phyloP scores from a whole-genome alignment of 2,113 vertebrate genomes.

The Phylloscopus trochilus region DNA sequence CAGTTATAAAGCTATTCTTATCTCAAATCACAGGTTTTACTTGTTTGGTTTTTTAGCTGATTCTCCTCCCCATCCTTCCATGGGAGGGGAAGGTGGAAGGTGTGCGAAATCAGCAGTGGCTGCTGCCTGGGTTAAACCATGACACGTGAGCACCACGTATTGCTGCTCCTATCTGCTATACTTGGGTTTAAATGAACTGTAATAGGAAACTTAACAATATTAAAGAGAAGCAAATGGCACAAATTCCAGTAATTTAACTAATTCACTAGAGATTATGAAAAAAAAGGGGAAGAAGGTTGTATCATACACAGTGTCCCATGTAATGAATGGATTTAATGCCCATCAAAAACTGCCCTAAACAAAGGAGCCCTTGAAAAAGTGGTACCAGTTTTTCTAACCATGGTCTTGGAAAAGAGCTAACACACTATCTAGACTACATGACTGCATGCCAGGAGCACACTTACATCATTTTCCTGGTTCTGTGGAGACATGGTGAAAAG shows the following conservation, averaged over 20 bases:
- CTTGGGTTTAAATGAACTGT: not conserved
- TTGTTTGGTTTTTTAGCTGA: not conserved
- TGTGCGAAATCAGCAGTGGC: not conserved
- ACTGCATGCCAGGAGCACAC: not conserved
- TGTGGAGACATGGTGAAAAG: not conserved
- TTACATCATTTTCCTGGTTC: not conserved
- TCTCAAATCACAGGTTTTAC: not conserved
- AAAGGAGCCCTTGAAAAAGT: not conserved
- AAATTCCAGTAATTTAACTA: not conserved
- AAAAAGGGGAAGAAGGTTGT: not conserved
- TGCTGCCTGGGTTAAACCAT: not conserved
- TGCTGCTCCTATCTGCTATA: not conserved
- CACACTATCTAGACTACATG: not conserved
- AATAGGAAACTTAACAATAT: not conserved
- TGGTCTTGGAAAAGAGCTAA: not conserved
- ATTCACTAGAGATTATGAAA: not conserved
- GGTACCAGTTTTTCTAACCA: not conserved
- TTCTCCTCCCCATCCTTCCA: not conserved
- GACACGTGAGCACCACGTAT: fast-evolving
- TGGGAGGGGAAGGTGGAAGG: not conserved
- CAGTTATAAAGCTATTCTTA: not conserved
- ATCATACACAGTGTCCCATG: not conserved
- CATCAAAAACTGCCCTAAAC: not conserved
- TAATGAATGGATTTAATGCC: not conserved
- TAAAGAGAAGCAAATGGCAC: not conserved